A percentile compares a stretch with the other conserved stretches of the same genome.
Evolutionary conservation across 2,113 vertebrate species (phyloP).

Genomic region (Tangachromis dhanisi): DNA sequence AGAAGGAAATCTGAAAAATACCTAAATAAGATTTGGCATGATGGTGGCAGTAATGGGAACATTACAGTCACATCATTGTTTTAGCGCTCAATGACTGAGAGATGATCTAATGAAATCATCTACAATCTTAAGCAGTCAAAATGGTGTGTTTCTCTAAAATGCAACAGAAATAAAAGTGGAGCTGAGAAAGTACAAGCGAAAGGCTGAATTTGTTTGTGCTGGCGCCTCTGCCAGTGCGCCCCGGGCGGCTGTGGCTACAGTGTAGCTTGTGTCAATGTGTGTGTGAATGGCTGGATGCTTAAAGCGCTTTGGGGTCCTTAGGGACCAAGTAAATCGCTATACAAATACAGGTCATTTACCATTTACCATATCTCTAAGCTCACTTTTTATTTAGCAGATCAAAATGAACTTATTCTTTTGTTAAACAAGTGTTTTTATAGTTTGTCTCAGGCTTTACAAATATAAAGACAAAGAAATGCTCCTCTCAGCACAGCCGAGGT

Average conservation of each 20-base stretch:
- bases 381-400: not conserved
- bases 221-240: accelerated
- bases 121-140: not conserved
- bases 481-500: not conserved
- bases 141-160: not conserved
- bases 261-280: not conserved
- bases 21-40: not conserved
- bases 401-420: not conserved
- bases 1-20: not conserved
- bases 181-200: not conserved
- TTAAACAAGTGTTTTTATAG: not conserved
- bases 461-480: not conserved
- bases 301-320: not conserved
- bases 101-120: not conserved
- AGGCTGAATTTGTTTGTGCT: not conserved
- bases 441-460: not conserved
- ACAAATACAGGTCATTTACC: not conserved
- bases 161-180: not conserved
- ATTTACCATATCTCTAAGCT: not conserved
- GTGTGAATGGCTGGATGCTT: not conserved
- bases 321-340: accelerated
- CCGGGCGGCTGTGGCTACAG: not conserved
- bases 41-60: not conserved
- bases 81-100: accelerated
- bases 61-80: not conserved